phyloP scores from a whole-genome alignment of 2,797 vertebrate genomes.

The Gallirallus australis region DNA sequence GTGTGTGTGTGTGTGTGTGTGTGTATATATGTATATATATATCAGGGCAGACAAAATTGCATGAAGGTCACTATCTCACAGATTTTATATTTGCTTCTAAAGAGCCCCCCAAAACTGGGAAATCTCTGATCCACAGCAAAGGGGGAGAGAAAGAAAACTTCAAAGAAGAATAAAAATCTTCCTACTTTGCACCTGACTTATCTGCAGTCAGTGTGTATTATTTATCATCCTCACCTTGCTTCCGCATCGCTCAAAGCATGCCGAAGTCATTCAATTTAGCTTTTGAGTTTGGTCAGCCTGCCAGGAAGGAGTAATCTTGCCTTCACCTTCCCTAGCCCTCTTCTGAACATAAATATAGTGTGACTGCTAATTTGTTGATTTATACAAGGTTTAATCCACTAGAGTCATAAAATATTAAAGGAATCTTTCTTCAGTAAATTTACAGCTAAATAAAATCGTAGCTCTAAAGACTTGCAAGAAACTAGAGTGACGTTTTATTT shows the following conservation, averaged over 20 bases:
- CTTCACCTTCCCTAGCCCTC: slow-evolving; percentile 55
- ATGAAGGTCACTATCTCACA: neutral
- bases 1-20: no score
- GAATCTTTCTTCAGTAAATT: slow-evolving; percentile 47
- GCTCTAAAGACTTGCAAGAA: slow-evolving; percentile 29
- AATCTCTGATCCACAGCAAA: slow-evolving; percentile 71
- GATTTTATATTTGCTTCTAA: slow-evolving; percentile 27
- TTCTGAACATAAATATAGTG: slow-evolving; percentile 58
- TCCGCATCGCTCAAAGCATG: neutral
- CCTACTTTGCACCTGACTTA: slow-evolving; percentile 45
- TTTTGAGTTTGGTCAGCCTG: slow-evolving; percentile 32
- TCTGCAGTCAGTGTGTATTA: slow-evolving; percentile 46
- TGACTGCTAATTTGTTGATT: slow-evolving; percentile 72
- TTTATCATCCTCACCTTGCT: slow-evolving; percentile 41
- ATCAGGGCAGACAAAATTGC: neutral
- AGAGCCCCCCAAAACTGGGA: slow-evolving; percentile 9
- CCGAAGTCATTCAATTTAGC: slow-evolving; percentile 1
- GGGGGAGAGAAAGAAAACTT: slow-evolving; percentile 62
- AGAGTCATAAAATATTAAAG: slow-evolving; percentile 61
- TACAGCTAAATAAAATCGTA: slow-evolving; percentile 52
- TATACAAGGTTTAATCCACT: slow-evolving; percentile 58
- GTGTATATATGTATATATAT: no score
- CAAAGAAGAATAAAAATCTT: slow-evolving; percentile 73
- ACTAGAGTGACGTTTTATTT: slow-evolving; percentile 52
- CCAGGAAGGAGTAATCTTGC: slow-evolving; percentile 47